phyloP scores from a whole-genome alignment of 2,888 invertebrate species.

The Taphrorychus bicolor region DNA sequence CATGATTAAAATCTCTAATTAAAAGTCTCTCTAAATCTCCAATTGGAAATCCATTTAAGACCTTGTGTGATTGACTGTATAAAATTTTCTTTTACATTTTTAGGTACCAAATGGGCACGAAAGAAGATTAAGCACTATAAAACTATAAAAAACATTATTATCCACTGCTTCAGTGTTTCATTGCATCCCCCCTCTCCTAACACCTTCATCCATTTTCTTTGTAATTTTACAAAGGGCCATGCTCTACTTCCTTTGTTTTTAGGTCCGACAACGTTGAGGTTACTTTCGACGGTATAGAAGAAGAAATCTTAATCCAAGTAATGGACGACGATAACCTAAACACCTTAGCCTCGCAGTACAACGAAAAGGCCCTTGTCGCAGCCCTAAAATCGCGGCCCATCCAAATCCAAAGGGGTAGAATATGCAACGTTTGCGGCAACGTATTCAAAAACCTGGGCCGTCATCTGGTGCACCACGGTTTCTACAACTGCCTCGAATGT shows the following conservation, averaged over 20 bases:
- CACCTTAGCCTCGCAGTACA: slow-evolving; percentile 6
- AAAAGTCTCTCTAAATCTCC: no score
- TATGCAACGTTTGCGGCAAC: slow-evolving; percentile 41
- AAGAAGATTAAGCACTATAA: no score
- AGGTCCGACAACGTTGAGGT: not conserved
- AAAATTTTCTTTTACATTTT: no score
- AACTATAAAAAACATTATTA: no score
- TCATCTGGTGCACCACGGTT: slow-evolving; percentile 36
- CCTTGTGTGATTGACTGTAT: no score
- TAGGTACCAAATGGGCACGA: no score
- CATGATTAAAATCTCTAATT: no score
- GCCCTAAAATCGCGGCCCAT: not conserved
- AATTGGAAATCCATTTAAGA: no score
- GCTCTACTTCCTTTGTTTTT: not conserved
- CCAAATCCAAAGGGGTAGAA: not conserved
- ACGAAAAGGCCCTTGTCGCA: not conserved
- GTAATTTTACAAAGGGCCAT: no score
- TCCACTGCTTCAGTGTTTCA: no score
- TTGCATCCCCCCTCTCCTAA: no score
- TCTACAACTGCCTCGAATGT: slow-evolving; percentile 39
- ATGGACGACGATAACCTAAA: slow-evolving; percentile 21
- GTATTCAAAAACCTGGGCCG: slow-evolving; percentile 24
- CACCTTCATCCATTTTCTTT: no score
- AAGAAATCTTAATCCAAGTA: slow-evolving; percentile 42
- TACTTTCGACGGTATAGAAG: slow-evolving; percentile 19